A percentile compares a stretch with the other conserved stretches of the same genome.
These are phyloP conservation scores for Aspiorhynchus laticeps DNA, from an alignment of 2,113 vertebrate genomes.

Conservation along the genomic window DNA sequence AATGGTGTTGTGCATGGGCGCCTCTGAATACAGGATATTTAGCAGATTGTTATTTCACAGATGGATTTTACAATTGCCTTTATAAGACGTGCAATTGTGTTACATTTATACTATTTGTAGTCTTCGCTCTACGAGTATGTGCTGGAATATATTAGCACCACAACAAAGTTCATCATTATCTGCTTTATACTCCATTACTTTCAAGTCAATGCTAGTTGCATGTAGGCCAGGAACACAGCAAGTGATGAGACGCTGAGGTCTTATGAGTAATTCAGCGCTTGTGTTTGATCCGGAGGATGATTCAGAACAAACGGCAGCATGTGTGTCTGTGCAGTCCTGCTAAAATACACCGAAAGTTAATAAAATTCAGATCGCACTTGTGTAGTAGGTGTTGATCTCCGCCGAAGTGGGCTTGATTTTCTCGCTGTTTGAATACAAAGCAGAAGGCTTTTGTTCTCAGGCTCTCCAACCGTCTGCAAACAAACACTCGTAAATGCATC, in stretches of 20 bases:
- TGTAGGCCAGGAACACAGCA: background rate
- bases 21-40: conserved; percentile 57
- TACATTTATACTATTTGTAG: conserved; percentile 66
- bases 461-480: conserved; percentile 1
- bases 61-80: conserved; percentile 58
- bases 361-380: conserved; percentile 68
- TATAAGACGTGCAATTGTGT: conserved; percentile 60
- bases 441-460: conserved; percentile 47
- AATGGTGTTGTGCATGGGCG: conserved; percentile 54
- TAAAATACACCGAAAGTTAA: conserved; percentile 57
- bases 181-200: conserved; percentile 36
- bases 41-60: conserved; percentile 60
- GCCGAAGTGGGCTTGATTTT: conserved; percentile 65
- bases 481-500: conserved; percentile 12
- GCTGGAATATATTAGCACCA: conserved; percentile 61
- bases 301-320: background rate
- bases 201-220: conserved; percentile 10
- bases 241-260: background rate
- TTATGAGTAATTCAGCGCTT: background rate
- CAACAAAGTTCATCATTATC: conserved; percentile 45
- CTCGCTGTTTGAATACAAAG: conserved; percentile 62
- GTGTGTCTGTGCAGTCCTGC: conserved; percentile 49
- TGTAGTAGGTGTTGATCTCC: conserved; percentile 55
- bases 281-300: background rate
- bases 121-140: conserved; percentile 50